Percentiles rank a stretch among this genome's conserved stretches.
phyloP scores from a whole-genome alignment of 2,797 vertebrate genomes.

The Cephalopachus bancanus region DNA sequence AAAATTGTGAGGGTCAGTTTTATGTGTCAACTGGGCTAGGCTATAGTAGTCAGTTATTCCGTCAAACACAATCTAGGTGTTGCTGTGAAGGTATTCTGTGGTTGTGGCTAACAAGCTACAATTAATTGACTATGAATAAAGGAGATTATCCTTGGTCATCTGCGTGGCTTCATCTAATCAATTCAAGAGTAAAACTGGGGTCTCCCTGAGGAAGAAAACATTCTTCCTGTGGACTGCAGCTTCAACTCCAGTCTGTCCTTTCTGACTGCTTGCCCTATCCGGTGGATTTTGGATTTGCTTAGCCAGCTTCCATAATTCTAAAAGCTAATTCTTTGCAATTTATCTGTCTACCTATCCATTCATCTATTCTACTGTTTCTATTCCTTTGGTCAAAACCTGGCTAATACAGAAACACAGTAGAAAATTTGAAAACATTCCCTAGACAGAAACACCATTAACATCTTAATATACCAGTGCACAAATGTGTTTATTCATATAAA shows the following conservation, averaged over 20 bases:
- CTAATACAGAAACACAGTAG: background rate
- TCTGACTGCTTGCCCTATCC: background rate
- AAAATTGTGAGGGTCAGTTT: background rate
- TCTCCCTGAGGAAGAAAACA: background rate
- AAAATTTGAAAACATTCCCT: background rate
- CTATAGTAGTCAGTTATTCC: background rate
- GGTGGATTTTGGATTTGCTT: background rate
- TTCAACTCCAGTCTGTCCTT: background rate
- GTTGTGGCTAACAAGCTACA: background rate
- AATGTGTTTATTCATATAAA: slow-evolving; percentile 4
- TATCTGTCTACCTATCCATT: background rate
- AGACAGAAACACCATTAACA: background rate
- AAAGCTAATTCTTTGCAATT: background rate
- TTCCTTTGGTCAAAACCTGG: background rate
- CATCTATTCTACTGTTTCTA: background rate
- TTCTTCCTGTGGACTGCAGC: background rate
- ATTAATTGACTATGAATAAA: background rate
- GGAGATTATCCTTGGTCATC: background rate
- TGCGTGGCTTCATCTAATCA: background rate
- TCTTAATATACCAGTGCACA: background rate
- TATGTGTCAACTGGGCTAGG: background rate
- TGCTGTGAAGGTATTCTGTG: background rate
- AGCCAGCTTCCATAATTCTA: background rate
- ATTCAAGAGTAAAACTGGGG: background rate
- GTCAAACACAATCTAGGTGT: background rate